Evolutionary conservation across 30 jellyfish, hydroid and myxozoan species (phyloP), one percentile per base, ranked within the genome.

Genomic region (Sanderia malayensis): DNA sequence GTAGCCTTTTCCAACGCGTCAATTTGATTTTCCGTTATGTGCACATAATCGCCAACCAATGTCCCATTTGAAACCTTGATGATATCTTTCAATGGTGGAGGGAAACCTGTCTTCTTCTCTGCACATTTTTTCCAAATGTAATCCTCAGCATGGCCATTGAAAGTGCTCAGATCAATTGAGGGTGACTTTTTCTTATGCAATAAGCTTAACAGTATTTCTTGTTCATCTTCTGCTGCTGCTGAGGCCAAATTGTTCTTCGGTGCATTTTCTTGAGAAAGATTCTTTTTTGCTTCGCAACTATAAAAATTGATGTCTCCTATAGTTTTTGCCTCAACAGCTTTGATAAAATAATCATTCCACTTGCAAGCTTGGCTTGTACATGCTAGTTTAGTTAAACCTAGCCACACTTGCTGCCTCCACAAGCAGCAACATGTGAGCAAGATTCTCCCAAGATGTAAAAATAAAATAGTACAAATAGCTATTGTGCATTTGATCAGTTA

Each of bases 391-490:
- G 87, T 74, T 15, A 52, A 60, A 9, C 87, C 87, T 13, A 74
- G 81, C 19, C 81, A 10, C 2, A 46, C 73, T n/a, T 58, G 87
- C 87, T 57, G 87, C 87, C 67, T 58, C 69, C 31, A 74, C 58
- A 37, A 46, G 81, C 94, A 37, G 83, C 89, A 81, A 71, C 71
- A 32, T 81, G 81, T n/a, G 88, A 81, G 74, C n/a, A n/a, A n/a
- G n/a, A n/a, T n/a, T n/a, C n/a, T n/a, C n/a, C n/a, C n/a, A n/a
- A n/a, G n/a, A n/a, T 74, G 53, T 20, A 68, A n/a, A 19, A 34
- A 30, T 24, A 25, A 68, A 46, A 41, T 41, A 41, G 55, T 41
- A 41, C 55, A 41, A 41, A 41, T 15, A 41, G 8, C 11, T 15
- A 41, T 41, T 41, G n/a, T n/a, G n/a, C n/a, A n/a, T n/a, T n/a